These are phyloP conservation scores for Coendou prehensilis DNA, from an alignment of 2,797 vertebrate genomes.

Conservation along the genomic window DNA sequence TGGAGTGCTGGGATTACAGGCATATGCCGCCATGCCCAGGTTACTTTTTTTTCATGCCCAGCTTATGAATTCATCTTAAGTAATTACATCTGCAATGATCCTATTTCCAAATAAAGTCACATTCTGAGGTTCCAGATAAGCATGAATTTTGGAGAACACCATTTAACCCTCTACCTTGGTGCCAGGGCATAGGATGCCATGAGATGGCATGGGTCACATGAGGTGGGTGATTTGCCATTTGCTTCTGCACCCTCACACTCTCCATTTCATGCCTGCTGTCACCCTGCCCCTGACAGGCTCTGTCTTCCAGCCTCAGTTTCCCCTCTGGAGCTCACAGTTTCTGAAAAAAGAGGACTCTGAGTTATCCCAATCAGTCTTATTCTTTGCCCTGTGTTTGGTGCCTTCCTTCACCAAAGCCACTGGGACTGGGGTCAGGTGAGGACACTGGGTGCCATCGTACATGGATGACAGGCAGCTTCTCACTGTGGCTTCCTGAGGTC, in stretches of 20 bases:
- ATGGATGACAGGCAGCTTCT: not conserved
- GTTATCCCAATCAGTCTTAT: not conserved
- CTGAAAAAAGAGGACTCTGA: not conserved
- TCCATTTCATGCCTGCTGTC: not conserved
- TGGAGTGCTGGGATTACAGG: not conserved
- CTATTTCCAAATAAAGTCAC: not conserved
- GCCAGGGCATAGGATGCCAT: not conserved
- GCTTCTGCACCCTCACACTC: not conserved
- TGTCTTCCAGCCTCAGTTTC: not conserved
- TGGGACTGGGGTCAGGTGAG: not conserved
- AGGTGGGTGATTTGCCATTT: not conserved
- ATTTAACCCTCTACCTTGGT: not conserved
- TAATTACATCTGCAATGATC: not conserved
- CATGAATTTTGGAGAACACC: not conserved
- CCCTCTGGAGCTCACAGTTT: not conserved
- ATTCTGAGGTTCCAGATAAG: not conserved
- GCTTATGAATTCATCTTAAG: not conserved
- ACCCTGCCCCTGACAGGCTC: not conserved
- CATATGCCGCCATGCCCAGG: not conserved
- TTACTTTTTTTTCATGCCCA: not conserved
- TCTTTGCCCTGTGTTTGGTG: not conserved
- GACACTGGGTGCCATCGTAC: not conserved
- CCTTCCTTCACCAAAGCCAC: not conserved
- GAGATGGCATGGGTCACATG: too few relatives aligned
- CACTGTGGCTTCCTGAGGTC: not conserved